phyloP scores from a whole-genome alignment of 2,113 vertebrate genomes.

The pig (Sus scrofa) region T2T-Sscrofa CM000813.6:3646501-3647000 shows the following conservation, averaged over 20 bases:
- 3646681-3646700: not conserved
- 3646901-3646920: not conserved
- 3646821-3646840: not conserved
- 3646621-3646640: not conserved
- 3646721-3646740: not conserved
- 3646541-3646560: not conserved
- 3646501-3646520: slow-evolving; percentile 64
- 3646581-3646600: not conserved
- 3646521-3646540: not conserved
- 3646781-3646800: not conserved
- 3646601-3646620: not conserved
- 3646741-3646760: slow-evolving; percentile 62
- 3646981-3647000: not conserved
- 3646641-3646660: not conserved
- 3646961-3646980: not conserved
- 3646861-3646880: not conserved
- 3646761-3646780: slow-evolving; percentile 76
- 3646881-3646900: not conserved
- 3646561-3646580: rapidly evolving
- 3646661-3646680: not conserved
- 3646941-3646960: not conserved
- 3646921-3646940: not conserved
- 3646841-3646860: not conserved
- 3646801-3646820: not conserved
- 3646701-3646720: not conserved